Conservation (phyloP, 1,140 invertebrate species). For the Gonatopus flavifemur region DNA sequence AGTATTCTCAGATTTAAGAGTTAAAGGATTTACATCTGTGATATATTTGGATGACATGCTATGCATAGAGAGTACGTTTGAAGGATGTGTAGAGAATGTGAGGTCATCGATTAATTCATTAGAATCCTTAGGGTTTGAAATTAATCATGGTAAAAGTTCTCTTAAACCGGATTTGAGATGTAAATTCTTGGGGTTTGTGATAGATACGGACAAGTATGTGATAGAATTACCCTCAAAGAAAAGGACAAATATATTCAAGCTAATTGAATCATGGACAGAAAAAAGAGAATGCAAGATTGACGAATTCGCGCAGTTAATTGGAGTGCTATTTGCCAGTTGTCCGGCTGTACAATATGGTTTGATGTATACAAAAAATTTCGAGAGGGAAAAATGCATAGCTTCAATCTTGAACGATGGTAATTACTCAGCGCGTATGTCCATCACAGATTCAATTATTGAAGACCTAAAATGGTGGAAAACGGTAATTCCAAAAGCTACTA, state of each 20-base stretch:
- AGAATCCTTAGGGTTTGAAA: constrained; percentile 28
- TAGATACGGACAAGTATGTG: constrained; percentile 18
- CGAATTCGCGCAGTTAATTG: constrained; percentile 26
- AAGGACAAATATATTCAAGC: constrained; percentile 6
- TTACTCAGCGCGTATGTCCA: no score
- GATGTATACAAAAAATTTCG: no score
- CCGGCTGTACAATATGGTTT: constrained; percentile 27
- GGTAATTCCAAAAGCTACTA: no score
- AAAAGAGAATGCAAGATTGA: constrained; percentile 22
- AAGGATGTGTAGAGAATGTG: constrained; percentile 12
- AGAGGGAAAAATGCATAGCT: no score
- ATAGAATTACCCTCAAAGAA: constrained; percentile 22
- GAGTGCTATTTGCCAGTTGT: constrained; percentile 22
- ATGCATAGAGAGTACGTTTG: neutral
- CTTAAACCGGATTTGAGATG: constrained; percentile 5
- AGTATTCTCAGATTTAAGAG: no score
- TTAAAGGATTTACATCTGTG: no score
- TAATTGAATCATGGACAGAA: constrained; percentile 7
- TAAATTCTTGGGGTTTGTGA: constrained; percentile 32
- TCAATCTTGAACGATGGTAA: no score
- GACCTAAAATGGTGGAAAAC: no score
- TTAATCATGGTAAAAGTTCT: constrained; percentile 23
- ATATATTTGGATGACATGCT: no score
- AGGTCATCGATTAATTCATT: constrained; percentile 12
- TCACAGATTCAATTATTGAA: no score